These are phyloP conservation scores for Platycnemis pennipes DNA, from an alignment of 2,888 invertebrate species.

Conservation along the genomic window DNA sequence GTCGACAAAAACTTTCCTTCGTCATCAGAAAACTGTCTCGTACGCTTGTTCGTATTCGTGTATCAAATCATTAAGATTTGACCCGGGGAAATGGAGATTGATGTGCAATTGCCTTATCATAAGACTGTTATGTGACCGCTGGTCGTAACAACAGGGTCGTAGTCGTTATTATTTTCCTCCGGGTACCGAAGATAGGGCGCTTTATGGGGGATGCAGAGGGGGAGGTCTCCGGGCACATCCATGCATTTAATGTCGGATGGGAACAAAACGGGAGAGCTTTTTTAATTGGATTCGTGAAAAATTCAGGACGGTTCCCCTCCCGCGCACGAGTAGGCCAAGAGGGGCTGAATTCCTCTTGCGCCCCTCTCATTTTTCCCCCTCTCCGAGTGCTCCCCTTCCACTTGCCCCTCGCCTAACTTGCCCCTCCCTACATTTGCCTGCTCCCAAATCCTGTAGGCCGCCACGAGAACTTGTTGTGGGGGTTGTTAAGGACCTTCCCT, in stretches of 20 bases:
- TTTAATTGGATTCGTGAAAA: background rate
- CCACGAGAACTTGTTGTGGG: background rate
- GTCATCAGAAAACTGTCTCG: no score
- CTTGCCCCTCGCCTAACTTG: background rate
- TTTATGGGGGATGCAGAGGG: background rate
- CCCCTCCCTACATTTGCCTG: background rate
- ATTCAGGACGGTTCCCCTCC: background rate
- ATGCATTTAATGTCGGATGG: background rate
- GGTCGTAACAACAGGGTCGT: background rate
- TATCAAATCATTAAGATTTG: background rate
- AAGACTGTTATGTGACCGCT: conserved; percentile 1
- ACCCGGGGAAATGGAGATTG: background rate
- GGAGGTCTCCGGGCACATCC: background rate
- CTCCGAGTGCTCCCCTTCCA: background rate
- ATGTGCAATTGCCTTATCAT: background rate
- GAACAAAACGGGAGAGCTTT: background rate
- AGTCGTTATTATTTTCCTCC: background rate
- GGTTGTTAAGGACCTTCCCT: background rate
- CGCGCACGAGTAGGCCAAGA: no score
- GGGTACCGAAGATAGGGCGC: background rate
- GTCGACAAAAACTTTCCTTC: no score
- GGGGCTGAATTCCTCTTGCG: background rate
- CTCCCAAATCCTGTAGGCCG: background rate
- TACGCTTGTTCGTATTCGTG: background rate
- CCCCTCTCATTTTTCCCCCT: no score